Base-by-base conservation (phyloP, 2,113 vertebrate species). In the Stictonetta naevosa region DNA sequence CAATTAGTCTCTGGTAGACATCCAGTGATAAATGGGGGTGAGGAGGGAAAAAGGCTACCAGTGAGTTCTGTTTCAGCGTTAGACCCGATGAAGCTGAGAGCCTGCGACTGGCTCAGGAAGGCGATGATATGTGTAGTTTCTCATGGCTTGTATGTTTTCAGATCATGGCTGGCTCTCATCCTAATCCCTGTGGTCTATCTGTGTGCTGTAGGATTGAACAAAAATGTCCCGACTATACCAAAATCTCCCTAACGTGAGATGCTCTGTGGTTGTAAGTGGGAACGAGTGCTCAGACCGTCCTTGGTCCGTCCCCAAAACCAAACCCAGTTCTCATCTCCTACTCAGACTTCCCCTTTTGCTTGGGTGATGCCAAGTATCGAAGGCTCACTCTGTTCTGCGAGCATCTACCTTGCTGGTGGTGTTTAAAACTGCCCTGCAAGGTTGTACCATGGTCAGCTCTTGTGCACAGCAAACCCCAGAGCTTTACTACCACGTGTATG, bases 401-500 rank as follows among this genome's bases (percentile, higher is more conserved):
- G 31, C 26, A 4, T 72, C 28, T 80, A 62, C 38, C 18, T 38
- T 11, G 62, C 58, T 28, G 4, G n/a, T 36, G 3, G 13, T 28
- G 28, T 28, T 55, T 56, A 26, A 52, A 50, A 62, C 52, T 60
- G 15, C 44, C 55, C 21, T 17, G 14, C 9, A 3, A 34, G 17
- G 20, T 92, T 55, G 23, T 55, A 20, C 9, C 13, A 0, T 33
- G 8, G 13, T 5, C 38, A 2, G 21, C 12, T 28, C 12, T 7
- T 16, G 26, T 5, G 19, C 17, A 17, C 8, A 88, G 3, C 75
- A 42, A 34, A 31, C 15, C 6, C 34, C 21, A 42, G 73, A 2
- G 6, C 17, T 29, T 2, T 1, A 5, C 26, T 14, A 18, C 7
- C 0, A 21, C 4, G 8, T 0, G 0, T 31, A 10, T 73, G 6